These are phyloP conservation scores for Synergus umbraculus DNA, from an alignment of 2,888 invertebrate genomes.

Conservation along the genomic window DNA sequence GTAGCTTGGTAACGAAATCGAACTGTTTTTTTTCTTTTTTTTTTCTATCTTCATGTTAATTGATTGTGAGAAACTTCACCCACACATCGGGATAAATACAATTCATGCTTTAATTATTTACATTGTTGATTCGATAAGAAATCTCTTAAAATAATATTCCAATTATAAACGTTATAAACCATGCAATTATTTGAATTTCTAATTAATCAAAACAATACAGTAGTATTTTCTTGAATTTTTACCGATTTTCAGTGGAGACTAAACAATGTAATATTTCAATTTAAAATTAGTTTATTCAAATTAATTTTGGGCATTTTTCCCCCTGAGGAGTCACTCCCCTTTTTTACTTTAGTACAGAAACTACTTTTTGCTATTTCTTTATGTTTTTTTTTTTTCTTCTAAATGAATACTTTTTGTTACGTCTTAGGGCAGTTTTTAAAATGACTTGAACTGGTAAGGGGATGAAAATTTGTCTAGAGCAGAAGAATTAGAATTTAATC, in stretches of 20 bases:
- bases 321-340: too few relatives aligned
- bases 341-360: too few relatives aligned
- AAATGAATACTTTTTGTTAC: too few relatives aligned
- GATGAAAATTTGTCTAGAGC: constrained; percentile 12
- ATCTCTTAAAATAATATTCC: constrained; percentile 12
- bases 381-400: too few relatives aligned
- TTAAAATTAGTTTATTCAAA: too few relatives aligned
- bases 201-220: not conserved
- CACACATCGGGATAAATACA: not conserved
- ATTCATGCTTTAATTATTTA: not conserved
- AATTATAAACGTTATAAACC: not conserved
- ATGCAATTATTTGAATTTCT: not conserved
- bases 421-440: too few relatives aligned
- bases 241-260: too few relatives aligned
- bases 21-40: constrained; percentile 8
- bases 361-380: too few relatives aligned
- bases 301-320: too few relatives aligned
- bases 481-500: constrained; percentile 35
- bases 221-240: not conserved
- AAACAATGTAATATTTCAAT: too few relatives aligned
- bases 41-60: not conserved
- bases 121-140: not conserved
- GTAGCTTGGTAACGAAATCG: constrained; percentile 6
- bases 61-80: constrained; percentile 9
- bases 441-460: not conserved